These are phyloP conservation scores for Ranitomeya variabilis DNA, from an alignment of 2,113 vertebrate species.

Conservation along the genomic window DNA sequence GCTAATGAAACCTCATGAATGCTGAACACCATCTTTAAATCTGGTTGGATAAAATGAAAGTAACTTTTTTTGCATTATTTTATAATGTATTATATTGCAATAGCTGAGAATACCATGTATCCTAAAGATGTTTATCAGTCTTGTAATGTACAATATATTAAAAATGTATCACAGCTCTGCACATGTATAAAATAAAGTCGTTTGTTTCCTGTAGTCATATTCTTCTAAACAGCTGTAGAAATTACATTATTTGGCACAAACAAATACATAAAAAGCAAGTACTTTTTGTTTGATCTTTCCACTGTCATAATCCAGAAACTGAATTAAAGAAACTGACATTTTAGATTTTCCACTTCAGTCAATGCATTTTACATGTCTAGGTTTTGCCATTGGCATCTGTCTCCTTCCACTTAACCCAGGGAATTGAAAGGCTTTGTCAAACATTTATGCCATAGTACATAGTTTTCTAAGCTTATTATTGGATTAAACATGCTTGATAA, in stretches of 20 bases:
- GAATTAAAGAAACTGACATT: slow-evolving; percentile 66
- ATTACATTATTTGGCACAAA: slow-evolving; percentile 51
- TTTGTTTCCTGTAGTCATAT: slow-evolving; percentile 2
- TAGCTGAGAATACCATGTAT: neutral
- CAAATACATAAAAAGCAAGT: slow-evolving; percentile 52
- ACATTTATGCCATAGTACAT: slow-evolving; percentile 20
- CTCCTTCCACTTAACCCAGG: slow-evolving; percentile 58
- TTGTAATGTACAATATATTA: neutral
- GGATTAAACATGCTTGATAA: slow-evolving; percentile 13
- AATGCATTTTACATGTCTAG: slow-evolving; percentile 62
- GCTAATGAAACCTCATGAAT: no score
- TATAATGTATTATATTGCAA: neutral
- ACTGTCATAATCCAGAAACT: slow-evolving; percentile 35
- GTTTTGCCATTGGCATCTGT: slow-evolving; percentile 60
- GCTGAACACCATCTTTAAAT: no score
- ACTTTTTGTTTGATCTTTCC: slow-evolving; percentile 61
- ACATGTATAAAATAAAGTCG: neutral
- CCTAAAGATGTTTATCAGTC: neutral
- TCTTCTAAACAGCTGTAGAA: slow-evolving; percentile 56
- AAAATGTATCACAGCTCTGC: neutral
- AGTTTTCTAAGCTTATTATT: slow-evolving; percentile 14
- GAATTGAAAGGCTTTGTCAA: slow-evolving; percentile 32
- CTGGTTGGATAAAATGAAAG: no score
- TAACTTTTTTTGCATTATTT: no score
- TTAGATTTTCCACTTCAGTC: slow-evolving; percentile 63